phyloP scores from a whole-genome alignment of 1,140 invertebrate species.

The Bombus impatiens region DNA sequence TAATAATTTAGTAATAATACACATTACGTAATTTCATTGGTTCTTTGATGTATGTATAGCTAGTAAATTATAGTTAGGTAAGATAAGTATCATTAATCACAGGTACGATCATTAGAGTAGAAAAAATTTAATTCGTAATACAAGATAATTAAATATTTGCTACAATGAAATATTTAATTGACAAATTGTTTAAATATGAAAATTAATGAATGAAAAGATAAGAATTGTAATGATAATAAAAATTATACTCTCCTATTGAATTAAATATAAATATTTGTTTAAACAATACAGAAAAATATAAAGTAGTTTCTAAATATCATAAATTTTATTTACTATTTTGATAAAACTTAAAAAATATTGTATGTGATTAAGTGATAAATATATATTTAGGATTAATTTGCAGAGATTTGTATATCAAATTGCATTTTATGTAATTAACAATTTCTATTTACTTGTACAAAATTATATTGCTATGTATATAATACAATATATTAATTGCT shows the following conservation, averaged over 20 bases:
- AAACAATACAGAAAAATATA: not conserved
- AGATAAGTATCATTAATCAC: not conserved
- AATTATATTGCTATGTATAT: not conserved
- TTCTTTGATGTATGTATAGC: not conserved
- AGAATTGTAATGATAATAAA: not conserved
- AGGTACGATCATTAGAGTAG: not conserved
- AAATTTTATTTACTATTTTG: not conserved
- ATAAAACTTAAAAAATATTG: not conserved
- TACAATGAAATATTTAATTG: not conserved
- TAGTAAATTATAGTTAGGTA: not conserved
- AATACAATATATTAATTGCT: not conserved
- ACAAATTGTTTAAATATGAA: not conserved
- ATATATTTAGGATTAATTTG: not conserved
- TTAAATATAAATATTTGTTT: not conserved
- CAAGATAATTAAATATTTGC: not conserved
- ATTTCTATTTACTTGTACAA: not conserved
- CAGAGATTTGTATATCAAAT: not conserved
- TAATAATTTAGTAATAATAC: not conserved
- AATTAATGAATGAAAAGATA: not conserved
- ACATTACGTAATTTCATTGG: constrained; percentile 20
- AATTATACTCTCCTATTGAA: not conserved
- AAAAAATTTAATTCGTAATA: not conserved
- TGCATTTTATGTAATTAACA: not conserved
- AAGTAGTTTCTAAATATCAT: not conserved
- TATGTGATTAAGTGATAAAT: not conserved